Conservation (phyloP, 2,888 invertebrate genomes). For the Bombylius discolor region DNA sequence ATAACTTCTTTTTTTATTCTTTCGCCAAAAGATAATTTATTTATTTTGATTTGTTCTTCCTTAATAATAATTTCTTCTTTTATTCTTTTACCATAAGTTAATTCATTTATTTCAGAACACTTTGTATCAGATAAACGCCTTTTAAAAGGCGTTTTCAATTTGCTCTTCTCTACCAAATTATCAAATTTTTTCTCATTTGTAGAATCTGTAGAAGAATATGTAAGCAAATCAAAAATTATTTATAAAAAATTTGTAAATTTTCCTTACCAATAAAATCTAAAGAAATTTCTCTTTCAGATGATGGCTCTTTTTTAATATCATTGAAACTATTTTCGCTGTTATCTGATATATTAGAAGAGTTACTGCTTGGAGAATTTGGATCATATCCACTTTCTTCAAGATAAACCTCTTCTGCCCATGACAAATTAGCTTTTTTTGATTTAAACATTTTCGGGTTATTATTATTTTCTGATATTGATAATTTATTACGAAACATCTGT, state of each 20-base stretch:
- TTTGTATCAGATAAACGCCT: slow-evolving; percentile 30
- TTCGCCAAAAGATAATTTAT: not conserved
- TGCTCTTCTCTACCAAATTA: slow-evolving; percentile 30
- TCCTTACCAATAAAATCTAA: slow-evolving; percentile 19
- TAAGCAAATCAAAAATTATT: not conserved
- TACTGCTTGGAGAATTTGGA: not conserved
- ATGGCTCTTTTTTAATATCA: slow-evolving; percentile 14
- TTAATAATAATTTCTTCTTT: slow-evolving; percentile 3
- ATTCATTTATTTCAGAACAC: slow-evolving; percentile 22
- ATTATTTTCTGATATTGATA: no score
- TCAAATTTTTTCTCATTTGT: slow-evolving; percentile 34
- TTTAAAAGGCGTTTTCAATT: slow-evolving; percentile 35
- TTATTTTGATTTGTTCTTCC: slow-evolving; percentile 20
- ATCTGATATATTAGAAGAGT: not conserved
- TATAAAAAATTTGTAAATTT: not conserved
- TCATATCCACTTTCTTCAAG: no score
- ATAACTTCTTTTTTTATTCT: slow-evolving; percentile 3
- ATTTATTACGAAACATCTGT: no score
- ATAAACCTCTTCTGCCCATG: no score
- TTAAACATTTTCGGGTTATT: no score
- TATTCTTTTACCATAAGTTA: slow-evolving; percentile 4
- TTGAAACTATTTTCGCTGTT: not conserved
- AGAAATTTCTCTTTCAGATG: slow-evolving; percentile 22
- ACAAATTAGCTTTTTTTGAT: no score
- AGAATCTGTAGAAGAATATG: slow-evolving; percentile 23